Evolutionary conservation across 2,113 vertebrate species (phyloP).

Genomic region (Pseudorasbora parva): DNA sequence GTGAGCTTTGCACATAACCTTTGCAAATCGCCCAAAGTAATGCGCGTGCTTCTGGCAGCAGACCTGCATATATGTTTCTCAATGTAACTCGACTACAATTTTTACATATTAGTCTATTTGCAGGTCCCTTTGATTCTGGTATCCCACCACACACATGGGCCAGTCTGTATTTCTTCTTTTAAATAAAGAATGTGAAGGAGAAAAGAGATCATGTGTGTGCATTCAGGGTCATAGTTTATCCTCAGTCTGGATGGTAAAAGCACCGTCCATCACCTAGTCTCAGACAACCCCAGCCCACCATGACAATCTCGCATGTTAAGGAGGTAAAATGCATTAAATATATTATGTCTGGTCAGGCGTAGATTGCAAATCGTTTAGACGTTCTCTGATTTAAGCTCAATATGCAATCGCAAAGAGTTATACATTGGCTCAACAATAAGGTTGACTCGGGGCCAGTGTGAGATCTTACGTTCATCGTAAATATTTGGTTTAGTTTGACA

Average conservation of each 20-base stretch:
- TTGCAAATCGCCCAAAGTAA: conserved; percentile 53
- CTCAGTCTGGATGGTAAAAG: conserved; percentile 33
- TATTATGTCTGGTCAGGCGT: background rate
- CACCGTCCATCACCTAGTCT: conserved; percentile 46
- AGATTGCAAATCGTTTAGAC: conserved; percentile 29
- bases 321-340: conserved; percentile 10
- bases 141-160: conserved; percentile 37
- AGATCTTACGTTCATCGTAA: background rate
- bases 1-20: conserved; percentile 46
- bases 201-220: background rate
- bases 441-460: background rate
- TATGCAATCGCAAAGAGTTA: conserved; percentile 34
- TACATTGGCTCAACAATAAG: background rate
- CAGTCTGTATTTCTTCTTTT: conserved; percentile 14
- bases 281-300: conserved; percentile 15
- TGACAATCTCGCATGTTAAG: conserved; percentile 8
- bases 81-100: conserved; percentile 46
- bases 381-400: conserved; percentile 39
- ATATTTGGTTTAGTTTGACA: conserved; percentile 13
- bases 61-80: conserved; percentile 60
- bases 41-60: conserved; percentile 49
- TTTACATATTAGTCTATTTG: conserved; percentile 37
- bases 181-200: conserved; percentile 41
- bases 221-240: conserved; percentile 34
- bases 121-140: conserved; percentile 29